These are phyloP conservation scores for Chelon labrosus DNA, from an alignment of 2,797 vertebrate species.

Conservation along the genomic window DNA sequence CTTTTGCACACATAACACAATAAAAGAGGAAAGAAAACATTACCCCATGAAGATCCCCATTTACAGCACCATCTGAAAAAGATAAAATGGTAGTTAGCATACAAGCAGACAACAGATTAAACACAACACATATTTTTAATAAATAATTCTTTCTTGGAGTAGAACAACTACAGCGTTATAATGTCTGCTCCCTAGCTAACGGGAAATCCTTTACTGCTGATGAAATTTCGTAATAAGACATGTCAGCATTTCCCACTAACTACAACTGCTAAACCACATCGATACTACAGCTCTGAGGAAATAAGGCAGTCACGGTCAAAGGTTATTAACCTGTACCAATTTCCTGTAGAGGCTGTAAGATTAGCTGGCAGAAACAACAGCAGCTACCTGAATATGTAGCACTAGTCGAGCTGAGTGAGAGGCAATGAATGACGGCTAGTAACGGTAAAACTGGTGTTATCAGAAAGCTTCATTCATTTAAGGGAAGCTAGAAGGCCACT, in stretches of 20 bases:
- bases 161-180: background rate
- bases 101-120: background rate
- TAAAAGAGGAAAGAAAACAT: conserved; percentile 29
- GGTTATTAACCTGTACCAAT: conserved; percentile 36
- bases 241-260: conserved; percentile 59
- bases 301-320: conserved; percentile 50
- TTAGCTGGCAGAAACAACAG: background rate
- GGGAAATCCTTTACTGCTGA: background rate
- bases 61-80: conserved; percentile 88
- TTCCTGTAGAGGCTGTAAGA: conserved; percentile 12
- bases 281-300: conserved; percentile 31
- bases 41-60: conserved; percentile 93
- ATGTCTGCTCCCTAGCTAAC: background rate
- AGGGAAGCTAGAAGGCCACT: accelerated
- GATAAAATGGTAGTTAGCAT: conserved; percentile 14
- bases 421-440: conserved; percentile 38
- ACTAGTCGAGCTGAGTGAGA: background rate
- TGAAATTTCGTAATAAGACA: conserved; percentile 8
- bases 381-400: background rate
- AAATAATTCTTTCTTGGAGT: background rate
- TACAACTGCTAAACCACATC: conserved; percentile 21
- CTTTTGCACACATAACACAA: background rate
- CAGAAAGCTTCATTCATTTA: conserved; percentile 17
- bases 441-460: background rate
- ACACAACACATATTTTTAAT: background rate